Base-by-base conservation (phyloP, 2,797 vertebrate species). In the Crotalus adamanteus region DNA sequence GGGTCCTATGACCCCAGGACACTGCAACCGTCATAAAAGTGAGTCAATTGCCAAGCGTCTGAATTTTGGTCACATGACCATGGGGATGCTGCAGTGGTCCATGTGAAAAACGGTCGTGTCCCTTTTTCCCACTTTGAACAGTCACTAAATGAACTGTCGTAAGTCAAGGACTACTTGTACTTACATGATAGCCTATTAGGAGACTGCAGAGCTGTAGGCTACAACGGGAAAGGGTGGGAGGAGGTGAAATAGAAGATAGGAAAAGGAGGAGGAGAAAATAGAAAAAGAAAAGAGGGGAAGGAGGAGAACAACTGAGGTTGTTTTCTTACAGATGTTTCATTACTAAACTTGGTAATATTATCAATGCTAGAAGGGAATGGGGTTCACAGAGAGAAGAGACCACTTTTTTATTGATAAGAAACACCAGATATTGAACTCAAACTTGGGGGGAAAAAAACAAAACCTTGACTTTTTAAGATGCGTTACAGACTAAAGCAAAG, bases 391-490 rank as follows among this genome's bases (percentile, higher is more conserved):
- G 28, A 65, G 63, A 28, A 65, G 61, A 69, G 63, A 78, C 16
- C 69, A 18, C 7, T 22, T 42, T 22, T 73, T 69, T 69, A 69
- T 69, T n/a, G 14, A 69, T 31, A 31, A 31, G 31, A 73, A 73
- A 73, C 69, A 7, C 16, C 31, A 37, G 31, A 42, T 20, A 2
- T 42, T 42, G 69, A 42, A 14, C 4, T 31, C 65, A 31, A 31
- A 7, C n/a, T 2, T 31, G 13, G 61, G 25, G 59, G 3, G 1
- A 0, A 9, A 42, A 0, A 9, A 42, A 37, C 6, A 37, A 37
- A 73, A 22, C 7, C 7, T 42, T 78, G 73, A 78, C 37, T 78
- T 78, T 78, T 78, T 78, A 42, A 42, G 18, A 42, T 42, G 37
- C 37, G 20, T 2, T 8, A 42, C 73, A 42, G 20, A 22, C 37